Evolutionary conservation across 2,888 invertebrate genomes (phyloP).

Genomic region (Dryadula phaetusa): DNA sequence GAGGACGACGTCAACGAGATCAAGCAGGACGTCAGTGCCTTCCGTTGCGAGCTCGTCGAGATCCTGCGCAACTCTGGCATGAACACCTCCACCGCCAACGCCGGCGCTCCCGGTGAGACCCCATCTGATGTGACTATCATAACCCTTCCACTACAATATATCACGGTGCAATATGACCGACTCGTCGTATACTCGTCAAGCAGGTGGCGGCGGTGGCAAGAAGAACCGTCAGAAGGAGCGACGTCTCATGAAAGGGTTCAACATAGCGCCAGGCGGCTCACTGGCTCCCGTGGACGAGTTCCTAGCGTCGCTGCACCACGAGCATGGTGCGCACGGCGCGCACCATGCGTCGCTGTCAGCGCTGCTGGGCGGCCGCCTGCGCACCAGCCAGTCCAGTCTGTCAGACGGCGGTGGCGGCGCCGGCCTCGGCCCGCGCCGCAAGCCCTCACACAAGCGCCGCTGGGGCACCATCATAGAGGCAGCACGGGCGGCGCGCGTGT

Average conservation of each 20-base stretch:
- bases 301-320: constrained; percentile 89
- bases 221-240: constrained; percentile 97
- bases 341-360: constrained; percentile 86
- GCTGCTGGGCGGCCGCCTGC: constrained; percentile 84
- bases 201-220: constrained; percentile 92
- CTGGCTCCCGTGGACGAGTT: constrained; percentile 92
- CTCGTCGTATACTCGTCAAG: neutral
- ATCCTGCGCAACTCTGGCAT: constrained; percentile 98
- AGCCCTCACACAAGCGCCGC: constrained; percentile 88
- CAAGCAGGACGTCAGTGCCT: constrained; percentile 99
- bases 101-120: constrained; percentile 88
- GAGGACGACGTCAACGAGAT: constrained; percentile 99
- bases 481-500: constrained; percentile 91
- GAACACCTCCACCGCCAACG: constrained; percentile 94
- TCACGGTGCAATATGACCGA: too few relatives aligned
- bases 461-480: constrained; percentile 95
- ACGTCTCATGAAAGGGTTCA: constrained; percentile 96
- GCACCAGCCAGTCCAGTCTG: constrained; percentile 67
- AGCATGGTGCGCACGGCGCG: constrained; percentile 70
- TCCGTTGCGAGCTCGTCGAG: constrained; percentile 98
- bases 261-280: constrained; percentile 89
- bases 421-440: constrained; percentile 69
- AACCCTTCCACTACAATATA: neutral
- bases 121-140: constrained; percentile 9
- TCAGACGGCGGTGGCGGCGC: constrained; percentile 60